A percentile compares a stretch with the other conserved stretches of the same genome.
Conservation (phyloP, 2,888 invertebrate species). For the Tiliacea citrago region DNA sequence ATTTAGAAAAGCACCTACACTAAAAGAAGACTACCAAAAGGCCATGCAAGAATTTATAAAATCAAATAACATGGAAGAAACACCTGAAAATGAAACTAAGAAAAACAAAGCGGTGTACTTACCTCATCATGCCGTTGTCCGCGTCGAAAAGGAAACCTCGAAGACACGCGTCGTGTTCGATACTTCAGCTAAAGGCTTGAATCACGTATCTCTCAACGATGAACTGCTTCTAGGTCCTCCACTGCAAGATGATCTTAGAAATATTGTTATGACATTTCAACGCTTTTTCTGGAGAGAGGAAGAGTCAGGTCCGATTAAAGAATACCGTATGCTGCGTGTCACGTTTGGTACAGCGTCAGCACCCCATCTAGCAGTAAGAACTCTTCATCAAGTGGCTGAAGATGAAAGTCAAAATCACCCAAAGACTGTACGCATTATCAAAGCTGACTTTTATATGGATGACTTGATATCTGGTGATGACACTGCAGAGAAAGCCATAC, state of each 20-base stretch:
- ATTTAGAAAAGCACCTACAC: neutral
- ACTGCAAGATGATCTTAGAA: constrained; percentile 60
- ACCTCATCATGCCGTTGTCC: neutral
- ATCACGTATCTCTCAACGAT: constrained; percentile 60
- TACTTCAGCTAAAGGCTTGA: constrained; percentile 32
- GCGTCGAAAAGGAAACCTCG: constrained; percentile 30
- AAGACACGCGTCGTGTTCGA: constrained; percentile 47
- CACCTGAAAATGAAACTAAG: neutral
- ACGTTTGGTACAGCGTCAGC: constrained; percentile 31
- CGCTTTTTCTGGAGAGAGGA: constrained; percentile 16
- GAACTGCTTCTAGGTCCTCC: constrained; percentile 60
- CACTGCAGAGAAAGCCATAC: constrained; percentile 3
- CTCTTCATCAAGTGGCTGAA: constrained; percentile 23
- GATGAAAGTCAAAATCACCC: constrained; percentile 23
- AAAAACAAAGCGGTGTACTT: neutral
- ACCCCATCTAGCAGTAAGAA: constrained; percentile 16
- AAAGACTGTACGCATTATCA: neutral
- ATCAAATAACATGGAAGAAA: neutral
- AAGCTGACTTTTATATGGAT: constrained; percentile 2
- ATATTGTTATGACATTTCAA: constrained; percentile 53
- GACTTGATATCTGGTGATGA: constrained; percentile 6
- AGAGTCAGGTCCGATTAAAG: constrained; percentile 1
- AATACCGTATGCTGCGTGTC: constrained; percentile 14
- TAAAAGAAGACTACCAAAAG: neutral
- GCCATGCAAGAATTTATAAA: neutral